These are phyloP conservation scores for Dermolepida albohirtum DNA, from an alignment of 2,888 invertebrate genomes.

Conservation along the genomic window DNA sequence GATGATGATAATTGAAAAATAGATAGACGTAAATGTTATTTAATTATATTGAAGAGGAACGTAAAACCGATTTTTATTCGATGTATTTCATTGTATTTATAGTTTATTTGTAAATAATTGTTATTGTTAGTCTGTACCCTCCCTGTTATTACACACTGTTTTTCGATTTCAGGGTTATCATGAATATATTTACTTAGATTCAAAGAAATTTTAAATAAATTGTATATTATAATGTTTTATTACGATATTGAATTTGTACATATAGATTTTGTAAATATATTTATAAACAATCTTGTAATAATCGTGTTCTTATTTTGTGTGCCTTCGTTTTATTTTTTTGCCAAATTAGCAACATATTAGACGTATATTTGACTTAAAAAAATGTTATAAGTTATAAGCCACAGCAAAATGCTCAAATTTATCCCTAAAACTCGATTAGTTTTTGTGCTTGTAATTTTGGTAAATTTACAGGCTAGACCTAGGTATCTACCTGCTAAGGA, in stretches of 20 bases:
- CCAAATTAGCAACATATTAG: no score
- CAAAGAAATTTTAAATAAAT: conserved; percentile 59
- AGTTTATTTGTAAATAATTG: conserved; percentile 63
- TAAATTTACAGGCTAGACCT: no score
- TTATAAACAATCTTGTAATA: conserved; percentile 57
- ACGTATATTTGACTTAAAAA: no score
- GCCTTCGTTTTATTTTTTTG: no score
- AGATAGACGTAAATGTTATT: conserved; percentile 45
- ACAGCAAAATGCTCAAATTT: neutral
- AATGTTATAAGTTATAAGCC: neutral
- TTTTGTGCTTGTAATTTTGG: no score
- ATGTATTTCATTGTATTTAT: conserved; percentile 58
- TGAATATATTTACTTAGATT: conserved; percentile 54
- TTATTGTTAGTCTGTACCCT: conserved; percentile 60
- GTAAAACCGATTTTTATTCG: conserved; percentile 47
- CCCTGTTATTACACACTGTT: conserved; percentile 55
- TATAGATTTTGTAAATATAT: conserved; percentile 65
- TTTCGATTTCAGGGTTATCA: conserved; percentile 55
- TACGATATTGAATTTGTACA: conserved; percentile 60
- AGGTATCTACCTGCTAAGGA: no score
- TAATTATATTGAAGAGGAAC: conserved; percentile 39
- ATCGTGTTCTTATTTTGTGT: conserved; percentile 19
- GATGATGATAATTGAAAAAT: neutral
- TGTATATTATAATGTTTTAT: conserved; percentile 63
- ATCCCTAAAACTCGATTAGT: no score